Evolutionary conservation across 1,140 invertebrate species (phyloP).

Genomic region (Drosophila paulistorum): DNA sequence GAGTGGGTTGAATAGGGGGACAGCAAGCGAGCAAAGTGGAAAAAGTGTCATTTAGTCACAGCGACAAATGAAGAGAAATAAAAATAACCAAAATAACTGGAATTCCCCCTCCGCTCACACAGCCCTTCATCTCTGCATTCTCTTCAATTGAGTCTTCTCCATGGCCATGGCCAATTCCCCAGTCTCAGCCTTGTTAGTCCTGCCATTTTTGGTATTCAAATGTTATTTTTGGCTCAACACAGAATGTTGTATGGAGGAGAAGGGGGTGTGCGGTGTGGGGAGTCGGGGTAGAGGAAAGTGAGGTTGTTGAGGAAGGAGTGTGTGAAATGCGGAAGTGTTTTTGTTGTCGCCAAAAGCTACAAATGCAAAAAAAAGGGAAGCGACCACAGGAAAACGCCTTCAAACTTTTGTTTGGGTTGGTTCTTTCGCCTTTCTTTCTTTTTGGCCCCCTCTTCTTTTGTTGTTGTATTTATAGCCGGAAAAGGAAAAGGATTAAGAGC

Average conservation of each 20-base stretch:
- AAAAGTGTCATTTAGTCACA: slow-evolving; percentile 69
- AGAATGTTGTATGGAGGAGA: slow-evolving; percentile 22
- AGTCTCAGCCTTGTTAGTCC: slow-evolving; percentile 15
- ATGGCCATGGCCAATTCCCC: slow-evolving; percentile 37
- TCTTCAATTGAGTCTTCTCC: slow-evolving; percentile 58
- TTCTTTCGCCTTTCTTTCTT: slow-evolving; percentile 27
- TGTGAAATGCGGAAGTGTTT: slow-evolving; percentile 72
- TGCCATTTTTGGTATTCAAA: slow-evolving; percentile 71
- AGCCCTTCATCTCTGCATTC: not conserved
- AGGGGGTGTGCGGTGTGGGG: not conserved
- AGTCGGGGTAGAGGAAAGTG: not conserved
- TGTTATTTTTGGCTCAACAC: slow-evolving; percentile 71
- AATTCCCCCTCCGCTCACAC: not conserved
- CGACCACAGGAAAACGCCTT: slow-evolving; percentile 51
- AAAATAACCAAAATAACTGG: slow-evolving; percentile 8
- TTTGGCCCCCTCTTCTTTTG: not conserved
- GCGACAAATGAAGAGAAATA: slow-evolving; percentile 56
- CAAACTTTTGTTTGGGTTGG: slow-evolving; percentile 36
- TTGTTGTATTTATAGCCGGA: slow-evolving; percentile 4
- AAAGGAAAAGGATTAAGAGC: slow-evolving; percentile 27
- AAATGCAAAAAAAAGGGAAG: slow-evolving; percentile 27
- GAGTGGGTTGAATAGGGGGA: not conserved
- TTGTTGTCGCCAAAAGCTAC: slow-evolving; percentile 39
- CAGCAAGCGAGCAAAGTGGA: slow-evolving; percentile 29
- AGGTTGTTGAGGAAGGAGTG: slow-evolving; percentile 22